Conservation (phyloP, 2,888 invertebrate species). For the Lochmaea capreae region DNA sequence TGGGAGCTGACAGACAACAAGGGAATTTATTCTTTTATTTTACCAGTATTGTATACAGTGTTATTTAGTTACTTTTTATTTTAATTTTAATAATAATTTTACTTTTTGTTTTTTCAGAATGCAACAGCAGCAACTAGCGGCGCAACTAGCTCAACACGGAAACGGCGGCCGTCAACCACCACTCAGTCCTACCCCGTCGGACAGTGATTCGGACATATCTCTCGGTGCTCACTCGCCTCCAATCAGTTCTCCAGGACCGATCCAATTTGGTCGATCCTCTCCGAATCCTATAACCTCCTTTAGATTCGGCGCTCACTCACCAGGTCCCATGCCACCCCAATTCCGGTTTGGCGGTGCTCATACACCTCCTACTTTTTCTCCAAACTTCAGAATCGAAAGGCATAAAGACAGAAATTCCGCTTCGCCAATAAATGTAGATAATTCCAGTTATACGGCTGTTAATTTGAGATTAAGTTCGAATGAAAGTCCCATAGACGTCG, state of each 20-base stretch:
- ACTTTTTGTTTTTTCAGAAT: slow-evolving; percentile 59
- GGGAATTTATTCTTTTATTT: background rate
- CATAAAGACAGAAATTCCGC: slow-evolving; percentile 53
- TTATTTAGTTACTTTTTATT: too few relatives aligned
- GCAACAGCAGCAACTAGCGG: slow-evolving; percentile 65
- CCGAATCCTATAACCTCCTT: slow-evolving; percentile 62
- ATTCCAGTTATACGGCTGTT: slow-evolving; percentile 52
- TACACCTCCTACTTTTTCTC: slow-evolving; percentile 56
- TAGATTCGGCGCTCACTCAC: slow-evolving; percentile 65
- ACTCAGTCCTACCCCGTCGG: slow-evolving; percentile 64
- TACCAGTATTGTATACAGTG: too few relatives aligned
- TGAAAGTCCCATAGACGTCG: slow-evolving; percentile 60
- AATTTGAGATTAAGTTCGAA: slow-evolving; percentile 53
- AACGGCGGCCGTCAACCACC: slow-evolving; percentile 57
- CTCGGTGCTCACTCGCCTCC: slow-evolving; percentile 64
- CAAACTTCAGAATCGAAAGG: slow-evolving; percentile 56
- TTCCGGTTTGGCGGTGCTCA: slow-evolving; percentile 62
- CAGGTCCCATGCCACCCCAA: slow-evolving; percentile 65
- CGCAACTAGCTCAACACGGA: slow-evolving; percentile 62
- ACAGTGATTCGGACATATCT: slow-evolving; percentile 66
- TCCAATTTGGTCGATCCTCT: slow-evolving; percentile 58
- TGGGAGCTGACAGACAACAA: background rate
- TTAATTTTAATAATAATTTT: too few relatives aligned
- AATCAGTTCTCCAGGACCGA: slow-evolving; percentile 61
- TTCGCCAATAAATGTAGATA: slow-evolving; percentile 56